phyloP scores from a whole-genome alignment of 2,797 vertebrate species.

The Craterocephalus amniculus region DNA sequence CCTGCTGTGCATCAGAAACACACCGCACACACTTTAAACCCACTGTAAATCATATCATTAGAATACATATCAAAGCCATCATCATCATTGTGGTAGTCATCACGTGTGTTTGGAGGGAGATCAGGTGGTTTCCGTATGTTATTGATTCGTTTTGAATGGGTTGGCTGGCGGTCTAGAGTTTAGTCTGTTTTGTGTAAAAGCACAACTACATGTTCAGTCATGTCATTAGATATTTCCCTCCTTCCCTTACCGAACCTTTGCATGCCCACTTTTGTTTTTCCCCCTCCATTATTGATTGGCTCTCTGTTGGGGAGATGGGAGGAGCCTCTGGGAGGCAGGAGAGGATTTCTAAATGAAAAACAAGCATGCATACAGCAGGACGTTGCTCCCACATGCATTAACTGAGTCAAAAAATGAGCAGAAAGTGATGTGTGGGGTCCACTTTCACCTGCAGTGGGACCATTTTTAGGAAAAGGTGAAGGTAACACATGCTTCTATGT shows the following conservation, averaged over 20 bases:
- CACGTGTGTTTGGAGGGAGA: constrained; percentile 58
- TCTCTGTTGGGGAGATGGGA: constrained; percentile 61
- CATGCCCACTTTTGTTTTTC: constrained; percentile 71
- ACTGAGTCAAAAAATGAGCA: constrained; percentile 37
- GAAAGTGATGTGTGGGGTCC: constrained; percentile 25
- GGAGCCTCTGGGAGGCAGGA: constrained; percentile 42
- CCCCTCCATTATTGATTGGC: constrained; percentile 62
- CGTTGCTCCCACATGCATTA: constrained; percentile 39
- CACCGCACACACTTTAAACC: constrained; percentile 46
- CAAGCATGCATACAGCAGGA: constrained; percentile 15
- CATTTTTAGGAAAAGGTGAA: constrained; percentile 46
- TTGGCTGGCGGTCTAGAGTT: constrained; percentile 69
- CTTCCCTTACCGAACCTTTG: constrained; percentile 38
- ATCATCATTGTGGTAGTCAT: constrained; percentile 45
- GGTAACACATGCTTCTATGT: constrained; percentile 77
- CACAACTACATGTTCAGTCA: constrained; percentile 65
- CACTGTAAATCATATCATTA: constrained; percentile 49
- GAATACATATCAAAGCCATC: constrained; percentile 53
- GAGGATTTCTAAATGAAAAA: constrained; percentile 42
- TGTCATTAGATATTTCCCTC: constrained; percentile 16
- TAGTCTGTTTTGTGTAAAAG: constrained; percentile 78
- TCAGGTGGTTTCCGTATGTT: constrained; percentile 65
- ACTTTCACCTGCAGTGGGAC: constrained; percentile 35
- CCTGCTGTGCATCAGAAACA: constrained; percentile 47
- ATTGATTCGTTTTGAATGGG: constrained; percentile 64